These are phyloP conservation scores for Miltochrista miniata DNA, from an alignment of 2,888 invertebrate species.

Conservation along the genomic window DNA sequence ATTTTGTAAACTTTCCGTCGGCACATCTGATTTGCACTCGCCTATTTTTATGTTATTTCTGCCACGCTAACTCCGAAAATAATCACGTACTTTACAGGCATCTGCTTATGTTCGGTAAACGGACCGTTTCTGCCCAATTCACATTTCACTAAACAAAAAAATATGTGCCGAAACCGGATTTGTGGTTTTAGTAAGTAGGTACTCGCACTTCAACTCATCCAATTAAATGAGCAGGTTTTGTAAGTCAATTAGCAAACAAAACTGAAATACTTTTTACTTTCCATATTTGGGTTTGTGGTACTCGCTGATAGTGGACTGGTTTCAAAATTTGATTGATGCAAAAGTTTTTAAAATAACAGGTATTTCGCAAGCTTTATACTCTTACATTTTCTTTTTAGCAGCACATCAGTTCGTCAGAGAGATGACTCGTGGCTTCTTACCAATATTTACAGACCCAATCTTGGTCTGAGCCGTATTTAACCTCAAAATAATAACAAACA, in stretches of 20 bases:
- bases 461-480: too few species aligned
- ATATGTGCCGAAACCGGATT: slow-evolving; percentile 26
- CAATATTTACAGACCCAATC: neutral
- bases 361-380: neutral
- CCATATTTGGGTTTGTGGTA: slow-evolving; percentile 10
- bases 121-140: neutral
- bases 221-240: slow-evolving; percentile 41
- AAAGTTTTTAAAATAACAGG: neutral
- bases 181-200: slow-evolving; percentile 17
- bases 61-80: slow-evolving; percentile 10
- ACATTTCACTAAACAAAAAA: neutral
- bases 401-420: too few species aligned
- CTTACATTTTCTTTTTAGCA: neutral
- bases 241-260: slow-evolving; percentile 14
- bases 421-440: too few species aligned
- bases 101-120: slow-evolving; percentile 4
- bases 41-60: slow-evolving; percentile 14
- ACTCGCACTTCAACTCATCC: slow-evolving; percentile 32
- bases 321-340: neutral
- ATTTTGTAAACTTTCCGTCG: slow-evolving; percentile 1
- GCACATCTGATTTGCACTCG: neutral
- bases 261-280: slow-evolving; percentile 10
- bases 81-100: slow-evolving; percentile 12
- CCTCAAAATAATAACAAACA: too few species aligned
- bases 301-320: neutral